A percentile compares a stretch with the other conserved stretches of the same genome.
Conservation (phyloP, 2,888 invertebrate genomes). For the Danaus chrysippus region DNA sequence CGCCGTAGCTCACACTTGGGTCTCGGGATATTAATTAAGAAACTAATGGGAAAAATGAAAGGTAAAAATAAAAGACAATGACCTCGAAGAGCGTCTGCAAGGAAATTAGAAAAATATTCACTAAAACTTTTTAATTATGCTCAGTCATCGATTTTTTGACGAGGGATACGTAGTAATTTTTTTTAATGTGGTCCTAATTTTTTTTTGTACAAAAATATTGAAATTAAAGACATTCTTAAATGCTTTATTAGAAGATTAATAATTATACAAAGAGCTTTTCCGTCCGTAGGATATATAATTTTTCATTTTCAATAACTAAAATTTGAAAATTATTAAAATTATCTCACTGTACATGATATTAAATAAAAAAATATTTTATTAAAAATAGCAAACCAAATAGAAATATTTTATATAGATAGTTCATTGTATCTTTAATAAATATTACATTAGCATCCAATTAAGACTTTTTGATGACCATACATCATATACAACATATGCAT, state of each 20-base stretch:
- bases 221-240: background rate
- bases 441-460: too few relatives aligned
- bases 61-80: constrained; percentile 45
- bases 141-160: constrained; percentile 16
- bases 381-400: too few relatives aligned
- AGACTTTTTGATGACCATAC: constrained; percentile 24
- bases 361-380: too few relatives aligned
- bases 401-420: too few relatives aligned
- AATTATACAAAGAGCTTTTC: too few relatives aligned
- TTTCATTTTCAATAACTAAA: too few relatives aligned
- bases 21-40: constrained; percentile 70
- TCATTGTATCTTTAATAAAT: too few relatives aligned
- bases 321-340: too few relatives aligned
- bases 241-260: too few relatives aligned
- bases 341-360: too few relatives aligned
- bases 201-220: background rate
- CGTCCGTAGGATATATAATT: too few relatives aligned
- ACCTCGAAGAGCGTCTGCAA: constrained; percentile 52
- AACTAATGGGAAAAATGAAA: constrained; percentile 69
- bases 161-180: constrained; percentile 16
- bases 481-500: constrained; percentile 43
- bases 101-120: constrained; percentile 37
- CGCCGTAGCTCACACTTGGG: constrained; percentile 47
- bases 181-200: background rate
- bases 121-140: constrained; percentile 39